Evolutionary conservation across 2,888 invertebrate species (phyloP).

Genomic region (Stramonita haemastoma): DNA sequence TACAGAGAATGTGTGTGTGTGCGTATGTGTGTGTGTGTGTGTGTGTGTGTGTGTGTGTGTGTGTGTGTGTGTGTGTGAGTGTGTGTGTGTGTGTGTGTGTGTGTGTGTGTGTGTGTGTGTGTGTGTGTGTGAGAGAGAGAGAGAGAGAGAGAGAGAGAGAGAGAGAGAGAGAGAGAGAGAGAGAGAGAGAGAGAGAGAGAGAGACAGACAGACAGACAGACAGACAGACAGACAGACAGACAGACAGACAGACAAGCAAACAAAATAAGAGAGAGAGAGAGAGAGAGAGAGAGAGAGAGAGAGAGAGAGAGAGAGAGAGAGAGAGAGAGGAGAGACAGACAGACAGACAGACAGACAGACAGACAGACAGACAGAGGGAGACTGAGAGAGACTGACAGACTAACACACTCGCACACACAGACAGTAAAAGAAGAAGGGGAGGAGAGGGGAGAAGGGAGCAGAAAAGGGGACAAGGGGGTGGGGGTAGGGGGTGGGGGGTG

Average conservation of each 20-base stretch:
- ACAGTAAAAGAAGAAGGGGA: no score
- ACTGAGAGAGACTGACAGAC: no score
- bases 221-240: neutral
- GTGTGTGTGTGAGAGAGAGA: neutral
- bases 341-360: no score
- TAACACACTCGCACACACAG: no score
- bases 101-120: neutral
- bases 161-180: neutral
- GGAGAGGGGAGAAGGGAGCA: no score
- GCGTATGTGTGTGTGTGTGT: neutral
- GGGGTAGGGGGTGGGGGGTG: no score
- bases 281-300: neutral
- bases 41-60: neutral
- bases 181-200: neutral
- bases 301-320: no score
- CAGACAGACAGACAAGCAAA: neutral
- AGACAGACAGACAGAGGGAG: no score
- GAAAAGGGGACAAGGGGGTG: no score
- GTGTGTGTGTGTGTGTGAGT: neutral
- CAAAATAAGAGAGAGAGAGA: neutral
- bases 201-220: neutral
- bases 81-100: neutral
- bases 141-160: neutral
- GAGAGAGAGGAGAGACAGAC: no score
- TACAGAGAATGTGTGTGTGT: neutral